phyloP scores from a whole-genome alignment of 92 coral and sea anemone species.

The Ricordea florida region DNA sequence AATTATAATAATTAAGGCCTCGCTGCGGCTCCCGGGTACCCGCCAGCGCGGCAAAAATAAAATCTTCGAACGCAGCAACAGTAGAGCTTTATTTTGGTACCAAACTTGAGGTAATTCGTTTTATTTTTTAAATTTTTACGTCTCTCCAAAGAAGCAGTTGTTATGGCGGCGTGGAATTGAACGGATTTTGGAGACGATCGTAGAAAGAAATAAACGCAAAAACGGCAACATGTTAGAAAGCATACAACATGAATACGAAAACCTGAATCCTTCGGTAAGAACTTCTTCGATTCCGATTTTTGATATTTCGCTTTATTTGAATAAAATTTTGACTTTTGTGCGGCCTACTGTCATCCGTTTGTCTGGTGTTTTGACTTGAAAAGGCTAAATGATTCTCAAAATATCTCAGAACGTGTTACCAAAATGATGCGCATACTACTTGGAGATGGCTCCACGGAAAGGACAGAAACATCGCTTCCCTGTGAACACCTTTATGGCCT shows the following conservation, averaged over 20 bases:
- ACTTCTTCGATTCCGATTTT: not conserved
- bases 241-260: not conserved
- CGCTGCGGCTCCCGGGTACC: not conserved
- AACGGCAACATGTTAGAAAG: no score
- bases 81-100: not conserved
- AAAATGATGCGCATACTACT: no score
- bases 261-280: not conserved
- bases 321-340: not conserved
- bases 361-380: not conserved
- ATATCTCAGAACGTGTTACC: no score
- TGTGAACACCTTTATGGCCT: not conserved
- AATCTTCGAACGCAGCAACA: not conserved
- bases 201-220: not conserved
- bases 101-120: not conserved
- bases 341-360: not conserved
- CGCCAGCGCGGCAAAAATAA: not conserved
- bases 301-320: not conserved
- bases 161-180: not conserved
- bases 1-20: not conserved
- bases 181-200: not conserved
- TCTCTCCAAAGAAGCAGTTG: not conserved
- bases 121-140: not conserved
- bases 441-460: conserved; percentile 3
- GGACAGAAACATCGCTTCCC: conserved; percentile 10
- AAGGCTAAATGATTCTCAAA: not conserved